phyloP scores from a whole-genome alignment of 2,113 vertebrate species.

The Silurus asotus region DNA sequence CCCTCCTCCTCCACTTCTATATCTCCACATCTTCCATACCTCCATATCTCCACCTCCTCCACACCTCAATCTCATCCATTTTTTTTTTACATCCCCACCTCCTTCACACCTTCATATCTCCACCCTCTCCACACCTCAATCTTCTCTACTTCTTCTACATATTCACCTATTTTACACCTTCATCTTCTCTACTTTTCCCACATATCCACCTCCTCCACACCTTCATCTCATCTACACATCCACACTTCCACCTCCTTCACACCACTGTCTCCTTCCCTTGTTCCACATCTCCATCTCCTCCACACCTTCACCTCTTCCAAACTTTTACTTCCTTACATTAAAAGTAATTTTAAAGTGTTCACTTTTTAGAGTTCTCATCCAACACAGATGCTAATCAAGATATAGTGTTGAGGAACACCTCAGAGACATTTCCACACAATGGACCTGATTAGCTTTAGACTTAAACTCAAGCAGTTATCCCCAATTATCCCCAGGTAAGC shows the following conservation, averaged over 20 bases:
- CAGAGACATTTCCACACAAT: background rate
- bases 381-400: background rate
- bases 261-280: too few relatives aligned
- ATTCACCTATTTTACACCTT: background rate
- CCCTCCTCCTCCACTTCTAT: too few relatives aligned
- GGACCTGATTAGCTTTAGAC: background rate
- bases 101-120: too few relatives aligned
- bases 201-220: too few relatives aligned
- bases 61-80: background rate
- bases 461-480: background rate
- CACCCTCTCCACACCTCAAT: too few relatives aligned
- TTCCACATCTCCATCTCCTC: background rate
- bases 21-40: too few relatives aligned
- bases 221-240: too few relatives aligned
- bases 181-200: too few relatives aligned
- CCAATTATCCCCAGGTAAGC: background rate
- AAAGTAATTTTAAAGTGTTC: background rate
- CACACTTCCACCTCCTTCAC: too few relatives aligned
- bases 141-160: background rate
- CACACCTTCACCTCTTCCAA: background rate
- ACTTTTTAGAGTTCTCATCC: background rate
- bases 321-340: background rate
- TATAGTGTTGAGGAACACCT: background rate
- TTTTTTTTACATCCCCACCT: background rate
- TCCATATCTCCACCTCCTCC: too few relatives aligned